Base-by-base conservation (phyloP, 1,140 invertebrate genomes). In the Zeugodacus cucurbitae region DNA sequence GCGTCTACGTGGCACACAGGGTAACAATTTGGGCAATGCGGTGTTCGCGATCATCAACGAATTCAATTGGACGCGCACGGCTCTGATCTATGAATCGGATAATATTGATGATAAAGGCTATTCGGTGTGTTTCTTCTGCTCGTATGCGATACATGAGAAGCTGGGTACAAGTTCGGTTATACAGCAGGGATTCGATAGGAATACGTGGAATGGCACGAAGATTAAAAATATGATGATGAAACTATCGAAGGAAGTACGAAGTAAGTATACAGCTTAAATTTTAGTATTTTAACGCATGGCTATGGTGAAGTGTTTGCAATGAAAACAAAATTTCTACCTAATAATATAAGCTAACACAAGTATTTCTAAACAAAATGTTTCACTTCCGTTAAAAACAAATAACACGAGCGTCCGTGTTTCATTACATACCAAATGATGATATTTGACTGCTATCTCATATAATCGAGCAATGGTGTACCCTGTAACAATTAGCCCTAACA, bases 1-100 rank as follows among this genome's bases (percentile, higher is more conserved):
- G 1, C 95, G 98, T 58, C 96, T 98, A 94, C 98, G 97, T 94
- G 97, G 97, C 0, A 96, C 96, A 62, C 97, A 98, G 37, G 93
- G 95, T 94, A 86, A 91, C 17, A 95, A 96, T 90, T 95, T 97
- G 3, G 96, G 96, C 7, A 94, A 95, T 88, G 96, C 97, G 20
- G 94, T 98, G 2, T 93, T 94, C 1, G 94, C 95, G 59, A 96
- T 98, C 20, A 92, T 97, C 1, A 93, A 94, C 82, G 90, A 94
- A 26, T 97, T 96, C 90, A 95, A 95, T 37, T 97, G 97, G 97
- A 95, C 95, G 29, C 94, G 95, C 32, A 94, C 95, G 0, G 95
- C 95, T 2, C 92, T 96, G 14, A 94, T 97, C 54, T 97, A 95
- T 91, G 95, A 96, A 91, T 96, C 96, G 91, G 94, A 96, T 90